Evolutionary conservation across 2,888 invertebrate species (phyloP).

Genomic region (Mechanitis mazaeus): DNA sequence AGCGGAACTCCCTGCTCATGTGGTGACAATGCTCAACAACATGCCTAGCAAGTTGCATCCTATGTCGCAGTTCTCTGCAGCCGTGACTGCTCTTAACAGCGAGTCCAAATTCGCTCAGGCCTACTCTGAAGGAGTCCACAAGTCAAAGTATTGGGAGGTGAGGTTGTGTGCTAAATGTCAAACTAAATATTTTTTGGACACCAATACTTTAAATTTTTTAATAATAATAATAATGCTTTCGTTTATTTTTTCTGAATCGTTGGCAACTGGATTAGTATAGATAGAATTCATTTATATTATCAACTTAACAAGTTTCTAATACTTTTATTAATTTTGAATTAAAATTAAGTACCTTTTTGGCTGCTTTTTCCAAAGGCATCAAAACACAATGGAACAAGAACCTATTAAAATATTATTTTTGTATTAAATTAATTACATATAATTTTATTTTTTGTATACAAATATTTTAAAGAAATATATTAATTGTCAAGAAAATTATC

Average conservation of each 20-base stretch:
- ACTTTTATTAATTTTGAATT: not conserved
- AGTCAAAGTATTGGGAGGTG: conserved; percentile 92
- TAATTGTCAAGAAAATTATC: no score
- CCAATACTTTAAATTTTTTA: no score
- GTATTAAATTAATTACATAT: no score
- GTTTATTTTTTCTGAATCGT: not conserved
- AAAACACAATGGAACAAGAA: no score
- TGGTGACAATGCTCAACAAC: conserved; percentile 94
- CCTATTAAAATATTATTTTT: no score
- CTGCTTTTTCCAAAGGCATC: no score
- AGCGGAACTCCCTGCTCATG: conserved; percentile 93
- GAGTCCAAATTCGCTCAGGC: conserved; percentile 95
- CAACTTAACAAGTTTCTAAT: not conserved
- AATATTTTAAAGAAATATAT: no score
- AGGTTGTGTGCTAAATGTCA: conserved; percentile 21
- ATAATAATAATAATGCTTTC: not conserved
- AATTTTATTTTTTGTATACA: no score
- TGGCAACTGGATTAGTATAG: not conserved
- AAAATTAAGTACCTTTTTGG: no score
- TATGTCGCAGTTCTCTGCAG: conserved; percentile 95
- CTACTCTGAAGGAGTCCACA: conserved; percentile 91
- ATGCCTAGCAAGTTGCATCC: conserved; percentile 93
- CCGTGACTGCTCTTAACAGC: conserved; percentile 92
- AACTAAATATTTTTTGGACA: no score
- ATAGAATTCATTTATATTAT: not conserved